Evolutionary conservation across 2,888 invertebrate genomes (phyloP).

Genomic region (Lycaena phlaeas): DNA sequence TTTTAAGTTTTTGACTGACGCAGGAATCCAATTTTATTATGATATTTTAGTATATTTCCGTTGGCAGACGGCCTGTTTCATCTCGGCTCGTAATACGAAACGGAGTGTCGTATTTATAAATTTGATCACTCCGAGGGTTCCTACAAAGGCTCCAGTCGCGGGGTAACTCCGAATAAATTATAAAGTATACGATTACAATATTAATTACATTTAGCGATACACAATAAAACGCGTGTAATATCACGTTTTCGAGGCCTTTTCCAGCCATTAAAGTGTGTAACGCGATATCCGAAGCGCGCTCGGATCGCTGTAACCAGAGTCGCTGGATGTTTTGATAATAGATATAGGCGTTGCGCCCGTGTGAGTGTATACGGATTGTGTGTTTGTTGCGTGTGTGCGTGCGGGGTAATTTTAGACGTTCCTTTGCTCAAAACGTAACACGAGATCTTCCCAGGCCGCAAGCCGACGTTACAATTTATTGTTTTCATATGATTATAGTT

Average conservation of each 20-base stretch:
- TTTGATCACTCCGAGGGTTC: conserved; percentile 41
- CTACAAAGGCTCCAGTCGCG: conserved; percentile 43
- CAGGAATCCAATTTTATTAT: conserved; percentile 1
- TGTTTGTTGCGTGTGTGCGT: conserved; percentile 46
- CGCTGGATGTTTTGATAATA: conserved; percentile 73
- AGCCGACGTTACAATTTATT: conserved; percentile 67
- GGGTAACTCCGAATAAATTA: conserved; percentile 61
- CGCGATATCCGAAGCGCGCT: conserved; percentile 70
- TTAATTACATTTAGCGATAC: conserved; percentile 70
- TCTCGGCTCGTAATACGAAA: conserved; percentile 56
- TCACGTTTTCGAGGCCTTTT: conserved; percentile 73
- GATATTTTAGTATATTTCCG: conserved; percentile 32
- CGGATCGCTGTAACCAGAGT: conserved; percentile 70
- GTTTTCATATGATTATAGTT: conserved; percentile 65
- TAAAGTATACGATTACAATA: conserved; percentile 60
- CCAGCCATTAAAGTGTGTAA: conserved; percentile 74
- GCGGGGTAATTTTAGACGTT: conserved; percentile 72
- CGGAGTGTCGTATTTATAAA: conserved; percentile 66
- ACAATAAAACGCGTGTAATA: conserved; percentile 72
- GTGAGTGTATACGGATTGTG: conserved; percentile 46
- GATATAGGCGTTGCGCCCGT: conserved; percentile 59
- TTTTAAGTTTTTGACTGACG: background rate
- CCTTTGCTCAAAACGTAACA: conserved; percentile 72
- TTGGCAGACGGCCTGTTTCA: conserved; percentile 61
- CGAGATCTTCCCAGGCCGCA: conserved; percentile 69